phyloP scores from a whole-genome alignment of 35 echinoderm and acorn worm species.

The Ptychodera flava region DNA sequence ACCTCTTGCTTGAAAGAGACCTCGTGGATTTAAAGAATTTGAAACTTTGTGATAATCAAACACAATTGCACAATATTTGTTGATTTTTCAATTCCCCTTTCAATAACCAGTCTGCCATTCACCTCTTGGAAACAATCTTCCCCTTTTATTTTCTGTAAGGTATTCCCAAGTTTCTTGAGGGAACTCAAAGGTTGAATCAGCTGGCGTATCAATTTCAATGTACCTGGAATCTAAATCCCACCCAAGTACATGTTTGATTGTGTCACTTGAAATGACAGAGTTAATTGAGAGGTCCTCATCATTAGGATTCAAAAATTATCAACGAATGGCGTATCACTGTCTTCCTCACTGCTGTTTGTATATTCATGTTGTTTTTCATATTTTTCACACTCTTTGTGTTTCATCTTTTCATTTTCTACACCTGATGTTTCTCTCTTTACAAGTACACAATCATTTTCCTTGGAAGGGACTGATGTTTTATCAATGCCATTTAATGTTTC shows the following conservation, averaged over 20 bases:
- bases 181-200: not conserved
- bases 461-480: too few relatives aligned
- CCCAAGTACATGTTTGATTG: not conserved
- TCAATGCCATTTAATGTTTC: not conserved
- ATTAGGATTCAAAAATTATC: not conserved
- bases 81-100: not conserved
- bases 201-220: not conserved
- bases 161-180: not conserved
- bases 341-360: not conserved
- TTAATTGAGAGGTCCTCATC: not conserved
- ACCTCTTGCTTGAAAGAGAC: constrained; percentile 3
- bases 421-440: too few relatives aligned
- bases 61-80: constrained; percentile 21
- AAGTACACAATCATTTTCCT: too few relatives aligned
- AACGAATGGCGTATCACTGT: not conserved
- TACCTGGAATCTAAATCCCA: not conserved
- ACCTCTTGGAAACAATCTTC: constrained; percentile 10
- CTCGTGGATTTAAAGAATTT: not conserved
- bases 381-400: too few relatives aligned
- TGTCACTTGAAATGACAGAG: not conserved
- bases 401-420: too few relatives aligned
- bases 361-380: not conserved
- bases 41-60: constrained; percentile 21
- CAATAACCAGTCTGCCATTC: constrained; percentile 12
- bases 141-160: not conserved